phyloP scores from a whole-genome alignment of 2,888 invertebrate genomes.

The Dioctria linearis region DNA sequence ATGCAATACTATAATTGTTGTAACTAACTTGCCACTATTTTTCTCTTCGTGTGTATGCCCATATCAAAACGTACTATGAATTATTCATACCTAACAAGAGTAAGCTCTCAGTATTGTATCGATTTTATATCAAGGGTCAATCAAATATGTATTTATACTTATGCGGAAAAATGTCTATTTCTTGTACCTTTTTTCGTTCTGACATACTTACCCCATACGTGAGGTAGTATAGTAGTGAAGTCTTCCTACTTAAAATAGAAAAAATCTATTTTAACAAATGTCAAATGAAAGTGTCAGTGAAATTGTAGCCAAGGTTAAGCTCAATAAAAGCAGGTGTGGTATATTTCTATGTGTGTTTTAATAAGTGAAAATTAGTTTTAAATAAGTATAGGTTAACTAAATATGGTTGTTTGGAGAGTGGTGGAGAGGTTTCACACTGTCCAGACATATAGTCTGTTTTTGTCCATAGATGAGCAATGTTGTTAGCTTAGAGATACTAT shows the following conservation, averaged over 20 bases:
- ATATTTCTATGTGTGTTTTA: too few species aligned
- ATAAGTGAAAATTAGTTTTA: too few species aligned
- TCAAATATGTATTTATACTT: constrained; percentile 40
- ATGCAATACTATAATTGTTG: background rate
- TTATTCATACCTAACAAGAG: constrained; percentile 34
- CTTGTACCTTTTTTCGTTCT: background rate
- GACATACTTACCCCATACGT: background rate
- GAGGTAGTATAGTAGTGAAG: constrained; percentile 5
- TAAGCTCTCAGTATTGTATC: constrained; percentile 16
- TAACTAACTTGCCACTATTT: background rate
- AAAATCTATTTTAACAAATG: constrained; percentile 16
- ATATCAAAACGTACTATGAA: constrained; percentile 19
- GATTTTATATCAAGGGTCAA: constrained; percentile 44
- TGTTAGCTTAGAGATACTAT: too few species aligned
- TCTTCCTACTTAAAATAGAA: constrained; percentile 13
- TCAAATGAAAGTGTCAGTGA: background rate
- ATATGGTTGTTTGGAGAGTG: too few species aligned
- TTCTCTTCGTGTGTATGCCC: background rate
- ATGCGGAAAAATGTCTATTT: constrained; percentile 28
- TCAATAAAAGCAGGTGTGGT: background rate
- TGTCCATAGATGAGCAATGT: too few species aligned
- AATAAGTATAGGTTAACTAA: too few species aligned
- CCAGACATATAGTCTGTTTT: too few species aligned
- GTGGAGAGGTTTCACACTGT: too few species aligned
- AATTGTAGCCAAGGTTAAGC: background rate